Conservation (phyloP, 2,797 vertebrate genomes). For the Gila robusta region DNA sequence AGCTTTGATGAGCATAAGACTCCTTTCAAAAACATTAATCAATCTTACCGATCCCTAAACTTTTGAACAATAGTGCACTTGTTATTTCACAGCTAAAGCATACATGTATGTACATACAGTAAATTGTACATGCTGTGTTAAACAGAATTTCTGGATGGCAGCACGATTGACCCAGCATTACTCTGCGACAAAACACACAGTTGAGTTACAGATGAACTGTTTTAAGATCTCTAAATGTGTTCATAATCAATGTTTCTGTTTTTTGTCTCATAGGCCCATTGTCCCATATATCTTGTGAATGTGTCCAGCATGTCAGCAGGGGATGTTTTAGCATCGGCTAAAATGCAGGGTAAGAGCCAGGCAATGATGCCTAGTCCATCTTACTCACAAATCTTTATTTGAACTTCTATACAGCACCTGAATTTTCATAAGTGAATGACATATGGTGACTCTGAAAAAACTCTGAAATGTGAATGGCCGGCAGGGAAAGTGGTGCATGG, state of each 20-base stretch:
- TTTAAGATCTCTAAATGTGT: neutral
- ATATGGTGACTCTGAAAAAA: neutral
- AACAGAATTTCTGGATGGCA: neutral
- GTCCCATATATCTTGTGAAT: slow-evolving; percentile 93
- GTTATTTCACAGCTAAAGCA: neutral
- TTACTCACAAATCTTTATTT: neutral
- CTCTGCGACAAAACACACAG: neutral
- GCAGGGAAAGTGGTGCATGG: slow-evolving; percentile 94
- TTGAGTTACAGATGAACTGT: neutral
- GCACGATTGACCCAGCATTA: neutral
- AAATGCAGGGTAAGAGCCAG: slow-evolving; percentile 90
- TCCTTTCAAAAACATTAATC: neutral
- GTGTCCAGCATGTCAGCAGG: slow-evolving; percentile 96
- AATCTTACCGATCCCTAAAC: neutral
- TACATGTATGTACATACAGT: too few relatives aligned
- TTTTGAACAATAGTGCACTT: neutral
- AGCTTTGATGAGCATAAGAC: neutral
- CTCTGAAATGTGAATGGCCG: neutral
- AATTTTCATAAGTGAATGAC: neutral
- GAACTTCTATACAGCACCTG: neutral
- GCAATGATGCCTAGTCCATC: neutral
- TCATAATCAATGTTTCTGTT: neutral
- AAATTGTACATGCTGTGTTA: neutral
- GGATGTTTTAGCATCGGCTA: slow-evolving; percentile 90
- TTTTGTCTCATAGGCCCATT: slow-evolving; percentile 84